These are phyloP conservation scores for Caenorhabditis auriculariae DNA, from an alignment of 2,888 invertebrate genomes.

Conservation along the genomic window DNA sequence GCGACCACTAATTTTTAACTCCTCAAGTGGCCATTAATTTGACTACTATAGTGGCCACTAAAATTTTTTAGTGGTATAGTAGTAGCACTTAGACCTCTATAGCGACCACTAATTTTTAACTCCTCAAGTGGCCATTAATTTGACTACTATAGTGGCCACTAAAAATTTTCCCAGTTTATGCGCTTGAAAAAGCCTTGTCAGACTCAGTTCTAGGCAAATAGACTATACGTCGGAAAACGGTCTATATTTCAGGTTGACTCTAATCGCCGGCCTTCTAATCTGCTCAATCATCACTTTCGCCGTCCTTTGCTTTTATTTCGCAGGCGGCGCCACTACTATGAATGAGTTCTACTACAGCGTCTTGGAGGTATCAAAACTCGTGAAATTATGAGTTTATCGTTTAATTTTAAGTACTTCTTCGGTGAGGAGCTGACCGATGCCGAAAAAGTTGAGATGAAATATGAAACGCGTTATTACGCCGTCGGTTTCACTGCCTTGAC, in stretches of 20 bases:
- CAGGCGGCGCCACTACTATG: constrained; percentile 36
- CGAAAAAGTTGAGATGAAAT: constrained; percentile 26
- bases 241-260: constrained; percentile 31
- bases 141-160: too few relatives aligned
- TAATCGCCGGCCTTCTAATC: constrained; percentile 36
- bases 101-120: too few relatives aligned
- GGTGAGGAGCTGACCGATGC: constrained; percentile 16
- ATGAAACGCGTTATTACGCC: constrained; percentile 33
- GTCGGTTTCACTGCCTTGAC: constrained; percentile 24
- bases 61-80: too few relatives aligned
- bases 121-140: too few relatives aligned
- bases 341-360: constrained; percentile 40
- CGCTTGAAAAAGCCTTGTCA: too few relatives aligned
- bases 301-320: constrained; percentile 44
- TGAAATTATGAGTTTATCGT: constrained; percentile 1
- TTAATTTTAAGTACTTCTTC: constrained; percentile 43
- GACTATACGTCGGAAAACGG: too few relatives aligned
- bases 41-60: too few relatives aligned
- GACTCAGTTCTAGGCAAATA: too few relatives aligned
- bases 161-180: too few relatives aligned
- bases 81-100: too few relatives aligned
- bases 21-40: too few relatives aligned
- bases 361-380: constrained; percentile 34
- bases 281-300: constrained; percentile 29
- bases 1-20: too few relatives aligned